A percentile compares a stretch with the other conserved stretches of the same genome.
Conservation (phyloP, 2,888 invertebrate species). For the Trilocha varians region DNA sequence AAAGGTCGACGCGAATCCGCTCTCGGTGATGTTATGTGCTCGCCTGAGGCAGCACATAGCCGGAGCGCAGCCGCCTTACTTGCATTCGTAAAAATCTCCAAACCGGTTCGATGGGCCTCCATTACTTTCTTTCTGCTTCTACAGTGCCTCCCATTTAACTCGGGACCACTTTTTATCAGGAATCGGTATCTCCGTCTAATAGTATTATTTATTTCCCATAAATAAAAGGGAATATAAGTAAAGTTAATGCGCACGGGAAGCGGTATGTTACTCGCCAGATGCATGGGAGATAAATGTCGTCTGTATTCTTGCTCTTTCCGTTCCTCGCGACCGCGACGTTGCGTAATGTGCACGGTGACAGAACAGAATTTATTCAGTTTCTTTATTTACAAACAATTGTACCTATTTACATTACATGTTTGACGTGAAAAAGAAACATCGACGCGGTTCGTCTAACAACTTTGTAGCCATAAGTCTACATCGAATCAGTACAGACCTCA, state of each 20-base stretch:
- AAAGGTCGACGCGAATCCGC: constrained; percentile 64
- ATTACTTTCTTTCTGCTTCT: constrained; percentile 73
- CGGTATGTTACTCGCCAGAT: constrained; percentile 63
- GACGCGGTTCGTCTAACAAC: constrained; percentile 1
- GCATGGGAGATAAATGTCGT: constrained; percentile 51
- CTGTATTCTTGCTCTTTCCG: constrained; percentile 34
- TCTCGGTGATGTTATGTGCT: constrained; percentile 62
- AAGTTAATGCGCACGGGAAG: constrained; percentile 66
- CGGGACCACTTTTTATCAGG: constrained; percentile 72
- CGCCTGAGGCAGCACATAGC: constrained; percentile 58
- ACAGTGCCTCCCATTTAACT: constrained; percentile 71
- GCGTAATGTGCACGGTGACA: constrained; percentile 49
- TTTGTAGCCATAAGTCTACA: neutral
- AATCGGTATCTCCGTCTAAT: constrained; percentile 73
- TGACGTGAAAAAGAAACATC: constrained; percentile 10
- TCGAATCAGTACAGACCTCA: neutral
- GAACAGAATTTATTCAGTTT: constrained; percentile 35
- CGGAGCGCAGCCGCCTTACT: constrained; percentile 54
- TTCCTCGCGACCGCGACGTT: constrained; percentile 29
- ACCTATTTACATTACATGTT: constrained; percentile 25
- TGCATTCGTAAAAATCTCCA: constrained; percentile 73
- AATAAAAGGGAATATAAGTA: constrained; percentile 69
- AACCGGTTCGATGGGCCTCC: constrained; percentile 72
- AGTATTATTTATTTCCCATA: constrained; percentile 74
- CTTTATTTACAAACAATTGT: constrained; percentile 43